phyloP scores from a whole-genome alignment of 2,797 vertebrate genomes.

The Pantherophis alleghaniensis region DNA sequence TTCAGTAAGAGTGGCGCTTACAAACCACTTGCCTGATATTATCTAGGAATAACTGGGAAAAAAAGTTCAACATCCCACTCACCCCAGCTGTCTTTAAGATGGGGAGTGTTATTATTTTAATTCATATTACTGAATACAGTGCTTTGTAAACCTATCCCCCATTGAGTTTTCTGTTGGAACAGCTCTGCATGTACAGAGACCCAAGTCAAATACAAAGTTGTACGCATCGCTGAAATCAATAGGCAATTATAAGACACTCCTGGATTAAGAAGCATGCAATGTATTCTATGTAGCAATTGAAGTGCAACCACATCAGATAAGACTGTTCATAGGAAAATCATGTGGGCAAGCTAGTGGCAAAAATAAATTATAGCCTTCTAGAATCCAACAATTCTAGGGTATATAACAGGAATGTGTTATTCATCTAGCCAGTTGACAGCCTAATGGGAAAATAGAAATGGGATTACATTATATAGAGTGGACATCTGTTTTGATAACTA shows the following conservation, averaged over 20 bases:
- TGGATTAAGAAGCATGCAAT: neutral
- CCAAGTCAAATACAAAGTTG: neutral
- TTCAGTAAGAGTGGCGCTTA: neutral
- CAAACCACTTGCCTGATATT: neutral
- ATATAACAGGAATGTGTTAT: slow-evolving; percentile 48
- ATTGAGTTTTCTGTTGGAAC: neutral
- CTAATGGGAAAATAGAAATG: slow-evolving; percentile 40
- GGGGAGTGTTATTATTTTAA: neutral
- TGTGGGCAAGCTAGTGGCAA: neutral
- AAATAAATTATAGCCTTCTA: slow-evolving; percentile 42
- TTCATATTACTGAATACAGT: neutral
- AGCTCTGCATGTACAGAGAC: neutral
- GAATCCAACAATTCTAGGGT: slow-evolving; percentile 48
- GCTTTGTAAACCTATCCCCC: neutral
- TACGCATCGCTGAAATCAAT: neutral
- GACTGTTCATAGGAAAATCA: slow-evolving; percentile 49
- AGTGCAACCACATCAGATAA: slow-evolving; percentile 1
- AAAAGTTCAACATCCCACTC: neutral
- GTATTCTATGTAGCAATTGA: slow-evolving; percentile 1
- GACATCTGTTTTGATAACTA: slow-evolving; percentile 56
- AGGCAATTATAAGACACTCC: neutral
- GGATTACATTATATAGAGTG: slow-evolving; percentile 28
- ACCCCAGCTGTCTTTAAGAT: neutral
- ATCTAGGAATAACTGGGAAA: neutral
- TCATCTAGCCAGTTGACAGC: slow-evolving; percentile 47